These are phyloP conservation scores for Sisor rabdophorus DNA, from an alignment of 2,113 vertebrate genomes.

Conservation along the genomic window DNA sequence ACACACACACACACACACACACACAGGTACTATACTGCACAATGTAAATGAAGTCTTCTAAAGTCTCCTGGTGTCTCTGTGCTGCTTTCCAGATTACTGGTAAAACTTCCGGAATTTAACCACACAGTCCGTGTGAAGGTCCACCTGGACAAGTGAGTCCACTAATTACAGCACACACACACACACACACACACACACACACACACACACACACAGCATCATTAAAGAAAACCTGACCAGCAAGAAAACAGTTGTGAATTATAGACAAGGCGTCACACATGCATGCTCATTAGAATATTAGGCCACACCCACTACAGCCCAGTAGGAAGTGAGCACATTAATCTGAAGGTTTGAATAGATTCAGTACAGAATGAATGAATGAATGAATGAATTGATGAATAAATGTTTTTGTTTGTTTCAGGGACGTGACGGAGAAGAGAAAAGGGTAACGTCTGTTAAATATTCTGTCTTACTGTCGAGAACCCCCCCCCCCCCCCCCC, in stretches of 20 bases:
- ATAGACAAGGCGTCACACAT: no score
- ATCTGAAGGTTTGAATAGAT: background rate
- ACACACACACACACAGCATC: background rate
- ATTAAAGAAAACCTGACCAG: background rate
- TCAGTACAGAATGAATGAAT: background rate
- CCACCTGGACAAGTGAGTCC: constrained; percentile 89
- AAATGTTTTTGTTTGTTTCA: constrained; percentile 55
- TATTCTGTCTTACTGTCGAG: no score
- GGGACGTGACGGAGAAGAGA: constrained; percentile 87
- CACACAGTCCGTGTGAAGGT: constrained; percentile 95
- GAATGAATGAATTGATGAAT: background rate
- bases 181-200: no score
- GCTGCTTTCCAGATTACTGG: constrained; percentile 76
- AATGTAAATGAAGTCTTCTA: background rate
- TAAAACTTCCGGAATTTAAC: constrained; percentile 91
- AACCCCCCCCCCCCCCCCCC: no score
- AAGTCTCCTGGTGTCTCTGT: constrained; percentile 2
- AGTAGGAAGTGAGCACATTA: background rate
- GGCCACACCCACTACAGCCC: background rate
- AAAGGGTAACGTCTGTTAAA: constrained; percentile 75
- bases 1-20: background rate
- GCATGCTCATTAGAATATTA: background rate
- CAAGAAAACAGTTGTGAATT: background rate
- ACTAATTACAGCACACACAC: no score
- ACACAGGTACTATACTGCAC: background rate